Conservation (phyloP, 2,113 vertebrate genomes). For the Dissostichus mawsoni region DNA sequence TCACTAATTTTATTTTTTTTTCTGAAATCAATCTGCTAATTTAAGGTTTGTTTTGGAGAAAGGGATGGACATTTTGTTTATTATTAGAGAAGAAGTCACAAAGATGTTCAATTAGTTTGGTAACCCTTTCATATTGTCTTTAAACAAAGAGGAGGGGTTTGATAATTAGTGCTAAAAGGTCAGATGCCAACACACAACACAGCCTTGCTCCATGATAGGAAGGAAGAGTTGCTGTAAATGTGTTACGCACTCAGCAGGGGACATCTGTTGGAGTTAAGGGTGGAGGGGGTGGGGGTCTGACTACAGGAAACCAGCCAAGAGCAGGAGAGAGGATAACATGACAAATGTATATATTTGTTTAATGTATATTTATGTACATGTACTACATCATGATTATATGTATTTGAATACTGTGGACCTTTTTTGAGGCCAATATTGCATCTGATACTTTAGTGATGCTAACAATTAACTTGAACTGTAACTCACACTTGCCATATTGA, state of each 20-base stretch:
- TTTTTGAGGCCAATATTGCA: too few species aligned
- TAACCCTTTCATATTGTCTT: background rate
- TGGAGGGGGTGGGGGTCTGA: background rate
- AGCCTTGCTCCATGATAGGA: constrained; percentile 19
- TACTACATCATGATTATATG: too few species aligned
- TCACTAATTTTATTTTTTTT: background rate
- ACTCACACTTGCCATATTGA: too few species aligned
- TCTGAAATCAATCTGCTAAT: background rate
- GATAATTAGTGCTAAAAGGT: constrained; percentile 24
- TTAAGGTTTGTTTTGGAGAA: background rate
- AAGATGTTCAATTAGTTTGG: background rate
- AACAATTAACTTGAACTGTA: too few species aligned
- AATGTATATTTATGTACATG: too few species aligned
- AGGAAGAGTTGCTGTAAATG: constrained; percentile 58
- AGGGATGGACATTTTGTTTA: too few species aligned
- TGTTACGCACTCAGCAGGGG: constrained; percentile 44
- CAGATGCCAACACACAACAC: background rate
- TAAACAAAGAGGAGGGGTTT: constrained; percentile 39
- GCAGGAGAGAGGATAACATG: constrained; percentile 29
- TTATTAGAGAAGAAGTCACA: background rate
- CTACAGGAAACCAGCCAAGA: constrained; percentile 41
- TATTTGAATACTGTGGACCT: too few species aligned
- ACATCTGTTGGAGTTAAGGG: constrained; percentile 25
- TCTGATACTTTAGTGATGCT: too few species aligned
- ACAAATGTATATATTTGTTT: too few species aligned